Percentiles rank a stretch among this genome's conserved stretches.
These are phyloP conservation scores for Empidonax alnorum DNA, from an alignment of 2,113 vertebrate genomes.

Conservation along the genomic window DNA sequence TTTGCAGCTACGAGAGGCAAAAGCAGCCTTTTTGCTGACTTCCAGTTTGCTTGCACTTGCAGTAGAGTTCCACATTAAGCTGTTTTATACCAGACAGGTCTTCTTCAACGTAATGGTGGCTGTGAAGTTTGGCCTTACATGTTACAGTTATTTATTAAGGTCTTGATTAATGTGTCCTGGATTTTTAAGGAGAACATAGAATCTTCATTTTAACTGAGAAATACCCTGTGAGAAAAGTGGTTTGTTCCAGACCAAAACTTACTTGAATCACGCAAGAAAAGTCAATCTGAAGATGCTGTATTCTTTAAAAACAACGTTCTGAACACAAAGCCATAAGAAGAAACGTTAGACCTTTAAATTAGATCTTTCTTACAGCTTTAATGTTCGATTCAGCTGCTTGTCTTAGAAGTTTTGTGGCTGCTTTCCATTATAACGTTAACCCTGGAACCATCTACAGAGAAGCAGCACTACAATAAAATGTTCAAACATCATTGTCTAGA, in stretches of 20 bases:
- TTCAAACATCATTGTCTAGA: background rate
- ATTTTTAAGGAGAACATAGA: background rate
- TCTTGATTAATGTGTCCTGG: background rate
- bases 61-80: background rate
- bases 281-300: background rate
- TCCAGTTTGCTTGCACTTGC: background rate
- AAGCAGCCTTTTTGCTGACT: background rate
- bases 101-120: background rate
- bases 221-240: background rate
- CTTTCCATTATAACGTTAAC: background rate
- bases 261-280: background rate
- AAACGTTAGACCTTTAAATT: background rate
- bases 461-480: background rate
- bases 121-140: background rate
- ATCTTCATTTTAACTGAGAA: background rate
- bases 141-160: background rate
- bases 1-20: background rate
- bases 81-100: background rate
- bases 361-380: background rate
- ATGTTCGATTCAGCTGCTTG: background rate
- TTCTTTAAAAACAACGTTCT: background rate
- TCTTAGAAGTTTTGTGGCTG: background rate
- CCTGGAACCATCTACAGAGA: background rate
- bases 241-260: background rate
- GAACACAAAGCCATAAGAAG: background rate